These are phyloP conservation scores for Yponomeuta cagnagella DNA, from an alignment of 2,888 invertebrate species.

Conservation along the genomic window DNA sequence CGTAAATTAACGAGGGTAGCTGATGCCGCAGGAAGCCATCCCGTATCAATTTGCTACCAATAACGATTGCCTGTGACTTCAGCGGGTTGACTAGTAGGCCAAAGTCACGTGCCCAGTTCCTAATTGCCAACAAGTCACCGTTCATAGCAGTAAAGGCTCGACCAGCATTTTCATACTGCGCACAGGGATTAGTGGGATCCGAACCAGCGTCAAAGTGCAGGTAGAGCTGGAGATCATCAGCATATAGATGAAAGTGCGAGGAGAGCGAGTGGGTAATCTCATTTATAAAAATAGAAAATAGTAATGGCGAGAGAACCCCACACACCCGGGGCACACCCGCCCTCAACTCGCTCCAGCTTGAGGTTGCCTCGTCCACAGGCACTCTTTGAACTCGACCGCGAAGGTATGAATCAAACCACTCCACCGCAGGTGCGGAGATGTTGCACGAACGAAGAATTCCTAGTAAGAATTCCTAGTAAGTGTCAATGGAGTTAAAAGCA, in stretches of 20 bases:
- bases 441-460: constrained; percentile 9
- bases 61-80: constrained; percentile 8
- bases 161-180: neutral
- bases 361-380: neutral
- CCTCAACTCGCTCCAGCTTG: constrained; percentile 11
- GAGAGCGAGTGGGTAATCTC: neutral
- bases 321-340: constrained; percentile 15
- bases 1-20: too few relatives aligned
- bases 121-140: neutral
- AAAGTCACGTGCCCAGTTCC: neutral
- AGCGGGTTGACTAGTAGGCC: constrained; percentile 5
- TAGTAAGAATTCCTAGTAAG: neutral
- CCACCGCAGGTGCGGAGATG: constrained; percentile 2
- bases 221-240: constrained; percentile 17
- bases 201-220: neutral
- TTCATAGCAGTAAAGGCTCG: neutral
- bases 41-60: neutral
- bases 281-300: constrained; percentile 15
- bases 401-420: constrained; percentile 14
- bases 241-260: constrained; percentile 13
- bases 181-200: neutral
- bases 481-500: constrained; percentile 7
- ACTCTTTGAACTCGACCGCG: constrained; percentile 13
- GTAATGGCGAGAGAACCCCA: constrained; percentile 14
- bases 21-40: neutral